Evolutionary conservation across 2,113 vertebrate species (phyloP).

Genomic region (Xiphophorus maculatus): DNA sequence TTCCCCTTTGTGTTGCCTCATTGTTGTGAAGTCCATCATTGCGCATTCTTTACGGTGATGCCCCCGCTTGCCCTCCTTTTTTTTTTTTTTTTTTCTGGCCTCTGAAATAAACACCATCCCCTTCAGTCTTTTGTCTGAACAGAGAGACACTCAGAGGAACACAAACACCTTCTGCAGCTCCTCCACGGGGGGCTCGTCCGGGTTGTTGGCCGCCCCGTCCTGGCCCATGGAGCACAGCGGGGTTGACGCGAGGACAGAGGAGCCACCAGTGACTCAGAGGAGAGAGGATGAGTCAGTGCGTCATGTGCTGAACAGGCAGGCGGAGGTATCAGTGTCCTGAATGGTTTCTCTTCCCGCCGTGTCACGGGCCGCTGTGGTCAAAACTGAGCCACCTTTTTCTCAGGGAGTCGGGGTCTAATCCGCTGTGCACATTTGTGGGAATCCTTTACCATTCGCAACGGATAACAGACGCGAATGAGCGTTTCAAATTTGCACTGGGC

Average conservation of each 20-base stretch:
- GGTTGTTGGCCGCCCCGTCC: constrained; percentile 40
- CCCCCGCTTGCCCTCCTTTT: background rate
- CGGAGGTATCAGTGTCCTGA: constrained; percentile 10
- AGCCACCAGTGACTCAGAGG: constrained; percentile 44
- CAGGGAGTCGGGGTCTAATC: background rate
- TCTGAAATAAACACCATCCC: background rate
- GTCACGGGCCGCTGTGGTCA: constrained; percentile 6
- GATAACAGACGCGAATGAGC: background rate
- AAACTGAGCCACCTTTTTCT: constrained; percentile 22
- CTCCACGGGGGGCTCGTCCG: constrained; percentile 3
- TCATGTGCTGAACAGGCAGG: constrained; percentile 64
- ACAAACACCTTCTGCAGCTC: constrained; percentile 26
- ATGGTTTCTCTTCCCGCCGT: constrained; percentile 47
- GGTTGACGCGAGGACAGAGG: constrained; percentile 37
- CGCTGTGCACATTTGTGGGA: constrained; percentile 7
- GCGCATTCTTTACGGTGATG: background rate
- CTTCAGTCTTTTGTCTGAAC: constrained; percentile 23
- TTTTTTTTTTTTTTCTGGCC: background rate
- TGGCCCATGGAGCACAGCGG: constrained; percentile 8
- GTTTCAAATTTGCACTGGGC: background rate
- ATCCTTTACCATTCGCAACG: background rate
- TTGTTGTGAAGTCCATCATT: background rate
- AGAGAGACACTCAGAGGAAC: constrained; percentile 19
- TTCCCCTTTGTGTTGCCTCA: background rate
- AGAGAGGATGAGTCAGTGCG: constrained; percentile 61